Base-by-base conservation (phyloP, 37 sponge, comb jelly and placozoan species). In the Beroe forskalii region DNA sequence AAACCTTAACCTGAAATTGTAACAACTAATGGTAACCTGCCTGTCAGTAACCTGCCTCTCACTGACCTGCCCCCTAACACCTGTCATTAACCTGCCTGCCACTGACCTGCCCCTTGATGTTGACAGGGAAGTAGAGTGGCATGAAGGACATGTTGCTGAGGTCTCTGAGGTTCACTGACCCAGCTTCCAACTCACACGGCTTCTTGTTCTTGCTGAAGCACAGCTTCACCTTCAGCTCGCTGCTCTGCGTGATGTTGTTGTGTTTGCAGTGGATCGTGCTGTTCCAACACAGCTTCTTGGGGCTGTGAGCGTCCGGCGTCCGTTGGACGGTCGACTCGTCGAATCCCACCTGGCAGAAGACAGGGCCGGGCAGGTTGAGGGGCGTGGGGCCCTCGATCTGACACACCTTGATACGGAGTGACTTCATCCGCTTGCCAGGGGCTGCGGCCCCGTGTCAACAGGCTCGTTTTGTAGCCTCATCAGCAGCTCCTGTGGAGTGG, bases 101-200 rank as follows among this genome's bases (percentile, higher is more conserved):
- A 72, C 86, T 23, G 35, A 80, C 86, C 86, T 80, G 86, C 2
- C 86, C 86, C 86, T 80, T 80, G 55, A 80, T 25, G 86, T 80
- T 40, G 86, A 80, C 38, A 23, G 86, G 28, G 14, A 3, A 22
- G 86, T 80, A 80, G 8, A 22, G 55, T n/a, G 55, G 40, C 55
- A 4, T 22, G 55, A 41, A 80, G 28, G 44, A 33, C 86, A 80
- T 80, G 86, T 44, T 80, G 12, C 42, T 3, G 4, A 80, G 44
- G 20, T 80, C 55, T 1, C 86, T 27, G 3, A 80, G 86, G 20
- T 43, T 43, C 8, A 80, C 55, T 1, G 55, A 33, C 0, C 38
- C 86, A 12, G 86, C 86, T 1, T 80, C 55, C 28, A 80, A 23
- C 86, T 80, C 86, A 31, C 86, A 80, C 40, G 86, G 43, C 31